Percentiles rank a stretch among this genome's conserved stretches.
Conservation (phyloP, 2,797 vertebrate species). For the Geotrypetes seraphini region DNA sequence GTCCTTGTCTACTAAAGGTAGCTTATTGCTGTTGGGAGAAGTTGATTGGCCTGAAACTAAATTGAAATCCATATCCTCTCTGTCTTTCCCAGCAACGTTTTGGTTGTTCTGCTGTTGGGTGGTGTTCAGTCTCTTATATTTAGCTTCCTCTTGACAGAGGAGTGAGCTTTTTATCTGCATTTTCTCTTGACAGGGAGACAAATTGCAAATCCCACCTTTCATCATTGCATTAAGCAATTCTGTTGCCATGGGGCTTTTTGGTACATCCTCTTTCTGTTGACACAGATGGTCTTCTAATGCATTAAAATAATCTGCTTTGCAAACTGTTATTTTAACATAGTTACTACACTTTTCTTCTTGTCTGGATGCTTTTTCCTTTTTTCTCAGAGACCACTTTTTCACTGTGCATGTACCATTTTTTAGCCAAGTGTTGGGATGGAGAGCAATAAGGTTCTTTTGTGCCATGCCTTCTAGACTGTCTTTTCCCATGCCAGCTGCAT, state of each 20-base stretch:
- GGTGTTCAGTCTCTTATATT: slow-evolving; percentile 42
- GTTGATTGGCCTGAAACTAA: background rate
- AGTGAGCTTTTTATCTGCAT: slow-evolving; percentile 32
- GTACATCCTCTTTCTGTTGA: slow-evolving; percentile 7
- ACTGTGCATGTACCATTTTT: slow-evolving; percentile 48
- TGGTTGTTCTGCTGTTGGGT: slow-evolving; percentile 38
- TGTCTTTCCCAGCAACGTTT: slow-evolving; percentile 3
- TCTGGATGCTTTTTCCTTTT: slow-evolving; percentile 34
- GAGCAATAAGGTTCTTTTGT: slow-evolving; percentile 43
- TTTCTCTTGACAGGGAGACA: slow-evolving; percentile 49
- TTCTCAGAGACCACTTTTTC: slow-evolving; percentile 56
- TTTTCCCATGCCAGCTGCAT: slow-evolving; percentile 21
- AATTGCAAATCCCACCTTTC: slow-evolving; percentile 20
- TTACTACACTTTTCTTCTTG: slow-evolving; percentile 34
- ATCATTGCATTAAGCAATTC: background rate
- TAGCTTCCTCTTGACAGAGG: slow-evolving; percentile 23
- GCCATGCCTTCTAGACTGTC: slow-evolving; percentile 26
- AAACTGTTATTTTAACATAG: slow-evolving; percentile 2
- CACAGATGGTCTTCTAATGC: slow-evolving; percentile 1
- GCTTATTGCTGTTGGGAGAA: slow-evolving; percentile 3
- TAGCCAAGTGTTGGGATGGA: slow-evolving; percentile 68
- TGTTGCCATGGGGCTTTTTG: background rate
- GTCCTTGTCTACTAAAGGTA: slow-evolving; percentile 2
- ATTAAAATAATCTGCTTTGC: slow-evolving; percentile 1
- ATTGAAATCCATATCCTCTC: slow-evolving; percentile 8